Evolutionary conservation across 2,888 invertebrate genomes (phyloP).

Genomic region (Archips xylosteana): DNA sequence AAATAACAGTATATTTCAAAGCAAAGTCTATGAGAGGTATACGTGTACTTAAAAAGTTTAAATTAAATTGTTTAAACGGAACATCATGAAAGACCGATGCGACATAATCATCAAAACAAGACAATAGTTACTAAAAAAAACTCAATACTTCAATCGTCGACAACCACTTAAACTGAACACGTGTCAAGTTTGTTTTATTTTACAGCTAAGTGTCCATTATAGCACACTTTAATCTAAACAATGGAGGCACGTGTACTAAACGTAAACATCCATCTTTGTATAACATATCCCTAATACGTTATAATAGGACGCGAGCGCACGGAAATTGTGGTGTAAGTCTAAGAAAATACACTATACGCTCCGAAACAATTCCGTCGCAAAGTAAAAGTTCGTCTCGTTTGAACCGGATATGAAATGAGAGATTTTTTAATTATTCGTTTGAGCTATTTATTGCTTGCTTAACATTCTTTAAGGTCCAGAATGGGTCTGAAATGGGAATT

Average conservation of each 20-base stretch:
- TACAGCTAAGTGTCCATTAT: slow-evolving; percentile 14
- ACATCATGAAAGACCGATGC: too few species aligned
- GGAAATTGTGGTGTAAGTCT: not conserved
- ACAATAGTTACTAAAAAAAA: not conserved
- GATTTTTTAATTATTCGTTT: too few species aligned
- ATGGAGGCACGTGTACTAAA: slow-evolving; percentile 13
- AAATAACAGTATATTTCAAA: too few species aligned
- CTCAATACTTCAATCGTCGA: not conserved
- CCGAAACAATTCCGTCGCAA: not conserved
- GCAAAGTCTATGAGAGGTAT: too few species aligned
- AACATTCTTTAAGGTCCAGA: too few species aligned
- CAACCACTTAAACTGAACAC: slow-evolving; percentile 1
- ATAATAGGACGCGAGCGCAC: not conserved
- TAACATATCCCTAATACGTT: not conserved
- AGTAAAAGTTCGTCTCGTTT: not conserved
- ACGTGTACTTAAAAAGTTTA: too few species aligned
- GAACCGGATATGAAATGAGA: too few species aligned
- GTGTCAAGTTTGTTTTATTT: slow-evolving; percentile 5
- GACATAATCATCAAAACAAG: not conserved
- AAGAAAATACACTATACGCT: not conserved
- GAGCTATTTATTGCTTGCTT: too few species aligned
- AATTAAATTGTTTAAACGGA: too few species aligned
- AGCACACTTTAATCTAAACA: slow-evolving; percentile 4
- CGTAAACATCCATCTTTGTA: slow-evolving; percentile 3
- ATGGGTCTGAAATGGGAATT: too few species aligned